A percentile compares a stretch with the other conserved stretches of the same genome.
Evolutionary conservation across 2,113 vertebrate genomes (phyloP).

Genomic region (Oryzias melastigma): DNA sequence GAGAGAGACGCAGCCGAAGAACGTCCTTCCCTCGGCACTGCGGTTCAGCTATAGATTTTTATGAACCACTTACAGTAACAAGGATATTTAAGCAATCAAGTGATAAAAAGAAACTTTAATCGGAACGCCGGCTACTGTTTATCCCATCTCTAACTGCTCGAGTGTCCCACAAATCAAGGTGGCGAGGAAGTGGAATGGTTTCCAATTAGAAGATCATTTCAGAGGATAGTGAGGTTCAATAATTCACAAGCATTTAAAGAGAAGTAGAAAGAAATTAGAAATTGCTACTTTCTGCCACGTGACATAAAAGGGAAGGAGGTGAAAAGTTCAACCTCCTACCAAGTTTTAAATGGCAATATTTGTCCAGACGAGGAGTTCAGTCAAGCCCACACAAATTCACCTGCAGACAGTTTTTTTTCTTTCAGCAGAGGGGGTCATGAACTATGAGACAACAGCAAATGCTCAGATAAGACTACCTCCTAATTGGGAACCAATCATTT

Average conservation of each 20-base stretch:
- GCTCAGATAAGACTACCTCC: constrained; percentile 52
- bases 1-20: constrained; percentile 34
- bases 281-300: constrained; percentile 31
- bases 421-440: constrained; percentile 59
- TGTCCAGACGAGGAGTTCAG: constrained; percentile 43
- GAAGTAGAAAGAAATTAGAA: constrained; percentile 19
- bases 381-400: constrained; percentile 36
- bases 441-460: constrained; percentile 38
- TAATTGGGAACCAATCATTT: constrained; percentile 63
- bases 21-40: constrained; percentile 12
- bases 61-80: constrained; percentile 58
- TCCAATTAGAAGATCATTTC: constrained; percentile 57
- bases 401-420: constrained; percentile 34
- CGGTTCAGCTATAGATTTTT: constrained; percentile 39
- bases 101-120: constrained; percentile 63
- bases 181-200: constrained; percentile 44
- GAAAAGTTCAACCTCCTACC: constrained; percentile 58
- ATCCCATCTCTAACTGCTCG: constrained; percentile 40
- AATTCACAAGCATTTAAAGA: constrained; percentile 37
- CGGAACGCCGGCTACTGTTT: constrained; percentile 49
- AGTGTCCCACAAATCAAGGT: constrained; percentile 62
- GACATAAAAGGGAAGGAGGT: constrained; percentile 41
- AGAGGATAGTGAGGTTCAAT: constrained; percentile 38
- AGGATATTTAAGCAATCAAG: constrained; percentile 70
- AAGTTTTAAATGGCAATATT: constrained; percentile 56